Percentiles rank a stretch among this genome's conserved stretches.
phyloP scores from a whole-genome alignment of 2,888 invertebrate genomes.

The Synergus itoensis region DNA sequence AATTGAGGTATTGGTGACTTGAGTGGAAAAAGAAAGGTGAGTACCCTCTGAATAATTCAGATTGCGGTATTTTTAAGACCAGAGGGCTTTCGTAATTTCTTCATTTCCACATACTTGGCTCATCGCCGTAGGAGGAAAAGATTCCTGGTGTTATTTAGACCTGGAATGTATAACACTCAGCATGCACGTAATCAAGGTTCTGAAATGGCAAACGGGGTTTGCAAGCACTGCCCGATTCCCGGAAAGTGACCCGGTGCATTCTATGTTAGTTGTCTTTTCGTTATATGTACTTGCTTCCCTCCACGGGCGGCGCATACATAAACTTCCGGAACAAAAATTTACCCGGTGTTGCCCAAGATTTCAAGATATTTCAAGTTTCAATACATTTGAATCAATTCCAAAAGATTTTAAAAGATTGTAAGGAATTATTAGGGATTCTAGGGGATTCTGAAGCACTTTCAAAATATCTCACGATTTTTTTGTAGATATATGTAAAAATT shows the following conservation, averaged over 20 bases:
- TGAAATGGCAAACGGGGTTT: not conserved
- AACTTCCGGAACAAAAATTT: too few species aligned
- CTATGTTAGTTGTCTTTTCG: not conserved
- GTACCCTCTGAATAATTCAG: slow-evolving; percentile 36
- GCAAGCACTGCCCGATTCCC: not conserved
- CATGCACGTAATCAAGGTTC: slow-evolving; percentile 13
- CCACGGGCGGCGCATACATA: too few species aligned
- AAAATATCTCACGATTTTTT: too few species aligned
- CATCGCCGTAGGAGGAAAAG: slow-evolving; percentile 16
- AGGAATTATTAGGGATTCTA: too few species aligned
- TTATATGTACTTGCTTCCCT: not conserved
- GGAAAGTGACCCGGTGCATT: not conserved
- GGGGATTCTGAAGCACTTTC: too few species aligned
- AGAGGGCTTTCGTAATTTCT: slow-evolving; percentile 39
- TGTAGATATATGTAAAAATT: too few species aligned
- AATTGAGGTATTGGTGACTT: slow-evolving; percentile 21
- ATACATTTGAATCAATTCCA: too few species aligned
- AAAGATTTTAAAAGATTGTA: too few species aligned
- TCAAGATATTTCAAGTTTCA: too few species aligned
- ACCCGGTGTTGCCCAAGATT: too few species aligned
- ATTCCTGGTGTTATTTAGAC: slow-evolving; percentile 30
- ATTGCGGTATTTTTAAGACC: slow-evolving; percentile 35
- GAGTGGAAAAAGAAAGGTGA: slow-evolving; percentile 26
- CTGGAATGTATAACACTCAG: not conserved
- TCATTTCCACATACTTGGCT: slow-evolving; percentile 34